Base-by-base conservation (phyloP, 2,113 vertebrate genomes). In the Nerophis ophidion region DNA sequence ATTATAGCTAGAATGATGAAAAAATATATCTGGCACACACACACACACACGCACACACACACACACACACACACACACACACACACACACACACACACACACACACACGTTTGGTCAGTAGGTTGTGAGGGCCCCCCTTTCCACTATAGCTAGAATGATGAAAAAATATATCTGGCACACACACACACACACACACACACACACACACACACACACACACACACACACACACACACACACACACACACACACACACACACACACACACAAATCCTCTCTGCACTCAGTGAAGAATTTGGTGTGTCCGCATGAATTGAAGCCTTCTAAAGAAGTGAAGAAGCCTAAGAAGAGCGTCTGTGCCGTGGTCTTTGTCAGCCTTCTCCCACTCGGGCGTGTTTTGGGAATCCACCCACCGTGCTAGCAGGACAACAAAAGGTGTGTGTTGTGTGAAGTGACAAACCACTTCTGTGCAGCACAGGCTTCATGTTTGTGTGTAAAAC, bases 291-390 rank as follows among this genome's bases (percentile, higher is more conserved):
- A 83, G 75, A 66, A 76, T 80, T 75, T 58, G 63, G 38, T 57
- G 56, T 55, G 48, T 82, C 65, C 7, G 42, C 76, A 72, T 80
- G 56, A 77, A 75, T 71, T 51, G 71, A 73, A 57, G 44, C n/a
- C 42, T 5, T 47, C 42, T 19, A 42, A 56, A 56, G 65, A 72
- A 69, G 86, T 52, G 52, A 52, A 72, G 68, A 54, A 63, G 67
- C 46, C 61, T 77, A 74, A 82, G 79, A 68, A 82, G 70, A 60
- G 70, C 68, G 71, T 70, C 56, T 63, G 71, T 42, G 44, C 48
- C 13, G 61, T 65, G 40, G n/a, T 70, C 68, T 76, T 66, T 74
- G 67, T 75, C 65, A 44, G 53, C 57, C 33, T 65, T 65, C 56
- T 40, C 42, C 50, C 63, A 42, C 79, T 76, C 57, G 16, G 55